phyloP scores from a whole-genome alignment of 2,888 invertebrate species.

The Sympetrum striolatum region DNA sequence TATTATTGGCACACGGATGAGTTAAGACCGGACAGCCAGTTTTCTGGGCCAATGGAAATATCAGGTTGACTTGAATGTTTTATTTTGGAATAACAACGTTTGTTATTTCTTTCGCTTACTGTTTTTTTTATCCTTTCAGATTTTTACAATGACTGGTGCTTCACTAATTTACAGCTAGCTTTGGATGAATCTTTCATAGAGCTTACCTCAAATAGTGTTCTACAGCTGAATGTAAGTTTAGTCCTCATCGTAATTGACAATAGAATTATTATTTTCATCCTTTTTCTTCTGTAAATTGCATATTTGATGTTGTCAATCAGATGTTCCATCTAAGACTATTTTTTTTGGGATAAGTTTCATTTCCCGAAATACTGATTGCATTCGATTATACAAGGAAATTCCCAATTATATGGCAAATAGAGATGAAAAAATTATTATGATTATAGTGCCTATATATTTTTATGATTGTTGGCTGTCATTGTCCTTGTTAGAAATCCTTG shows the following conservation, averaged over 20 bases:
- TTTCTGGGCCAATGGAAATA: not conserved
- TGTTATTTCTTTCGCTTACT: not conserved
- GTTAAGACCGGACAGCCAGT: not conserved
- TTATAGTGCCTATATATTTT: too few species aligned
- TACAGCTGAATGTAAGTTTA: not conserved
- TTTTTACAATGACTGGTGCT: conserved; percentile 50
- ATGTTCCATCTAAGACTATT: too few species aligned
- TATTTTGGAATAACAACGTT: not conserved
- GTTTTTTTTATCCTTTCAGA: conserved; percentile 4
- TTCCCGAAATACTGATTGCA: not conserved
- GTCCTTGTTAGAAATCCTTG: too few species aligned
- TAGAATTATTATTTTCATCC: not conserved
- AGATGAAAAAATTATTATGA: too few species aligned
- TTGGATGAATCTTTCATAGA: conserved; percentile 51
- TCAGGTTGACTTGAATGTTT: not conserved
- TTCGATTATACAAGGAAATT: not conserved
- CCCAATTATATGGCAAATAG: too few species aligned
- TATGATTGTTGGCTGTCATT: too few species aligned
- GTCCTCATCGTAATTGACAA: not conserved
- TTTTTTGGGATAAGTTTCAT: not conserved
- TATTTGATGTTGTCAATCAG: too few species aligned
- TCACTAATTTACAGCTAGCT: conserved; percentile 50
- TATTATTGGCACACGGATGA: not conserved
- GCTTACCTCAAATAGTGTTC: not conserved
- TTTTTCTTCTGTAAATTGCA: too few species aligned